Percentiles rank a stretch among this genome's conserved stretches.
phyloP scores from a whole-genome alignment of 2,797 vertebrate species.

The Coendou prehensilis region DNA sequence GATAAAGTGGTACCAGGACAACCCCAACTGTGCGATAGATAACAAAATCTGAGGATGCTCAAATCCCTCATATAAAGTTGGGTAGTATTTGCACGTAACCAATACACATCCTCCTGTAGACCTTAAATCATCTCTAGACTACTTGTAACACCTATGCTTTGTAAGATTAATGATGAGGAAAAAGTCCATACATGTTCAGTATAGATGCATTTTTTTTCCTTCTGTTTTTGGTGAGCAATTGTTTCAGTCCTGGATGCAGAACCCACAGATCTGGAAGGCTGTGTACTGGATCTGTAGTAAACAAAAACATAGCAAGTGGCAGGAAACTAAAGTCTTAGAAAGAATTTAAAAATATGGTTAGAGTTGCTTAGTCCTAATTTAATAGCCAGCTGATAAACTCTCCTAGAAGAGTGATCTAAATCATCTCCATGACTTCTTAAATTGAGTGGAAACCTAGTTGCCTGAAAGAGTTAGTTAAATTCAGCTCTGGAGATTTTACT shows the following conservation, averaged over 20 bases:
- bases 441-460: constrained; percentile 24
- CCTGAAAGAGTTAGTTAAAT: constrained; percentile 55
- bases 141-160: neutral
- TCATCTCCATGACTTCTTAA: constrained; percentile 58
- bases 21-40: too few relatives aligned
- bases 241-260: neutral
- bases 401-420: neutral
- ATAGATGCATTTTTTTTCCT: neutral
- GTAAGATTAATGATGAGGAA: neutral
- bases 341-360: constrained; percentile 29
- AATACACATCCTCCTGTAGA: neutral
- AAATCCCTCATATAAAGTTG: neutral
- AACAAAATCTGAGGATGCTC: neutral
- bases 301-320: constrained; percentile 36
- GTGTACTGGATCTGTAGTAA: neutral
- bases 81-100: neutral
- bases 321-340: constrained; percentile 35
- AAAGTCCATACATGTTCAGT: neutral
- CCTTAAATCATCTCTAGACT: neutral
- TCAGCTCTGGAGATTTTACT: constrained; percentile 43
- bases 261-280: neutral
- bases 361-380: constrained; percentile 6
- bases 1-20: neutral
- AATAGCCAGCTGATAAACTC: constrained; percentile 2
- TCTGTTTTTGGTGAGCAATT: neutral